These are phyloP conservation scores for Callyntrura guangdongensis DNA, from an alignment of 2,888 invertebrate species.

Conservation along the genomic window DNA sequence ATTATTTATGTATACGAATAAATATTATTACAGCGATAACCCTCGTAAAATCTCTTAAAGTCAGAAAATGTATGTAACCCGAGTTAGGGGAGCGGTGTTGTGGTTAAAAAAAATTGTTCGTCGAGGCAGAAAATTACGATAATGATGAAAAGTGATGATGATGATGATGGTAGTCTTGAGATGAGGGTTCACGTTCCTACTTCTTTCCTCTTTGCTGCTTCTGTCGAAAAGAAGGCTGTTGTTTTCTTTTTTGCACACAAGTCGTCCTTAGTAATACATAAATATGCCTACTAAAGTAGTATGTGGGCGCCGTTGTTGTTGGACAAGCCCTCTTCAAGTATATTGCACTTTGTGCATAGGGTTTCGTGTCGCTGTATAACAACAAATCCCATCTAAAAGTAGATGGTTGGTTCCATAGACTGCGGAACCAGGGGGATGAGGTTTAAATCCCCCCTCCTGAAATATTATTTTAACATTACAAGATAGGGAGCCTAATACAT, in stretches of 20 bases:
- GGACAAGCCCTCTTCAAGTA: not conserved
- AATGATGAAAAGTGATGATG: constrained; percentile 40
- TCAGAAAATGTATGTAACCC: not conserved
- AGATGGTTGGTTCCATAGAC: too few relatives aligned
- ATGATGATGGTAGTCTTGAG: constrained; percentile 23
- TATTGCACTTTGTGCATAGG: too few relatives aligned
- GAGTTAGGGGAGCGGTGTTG: not conserved
- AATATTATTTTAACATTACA: too few relatives aligned
- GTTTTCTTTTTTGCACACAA: not conserved
- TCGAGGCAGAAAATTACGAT: constrained; percentile 35
- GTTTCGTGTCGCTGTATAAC: too few relatives aligned
- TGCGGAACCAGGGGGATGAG: too few relatives aligned
- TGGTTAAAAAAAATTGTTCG: not conserved
- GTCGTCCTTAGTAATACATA: not conserved
- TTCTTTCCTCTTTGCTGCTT: not conserved
- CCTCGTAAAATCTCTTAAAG: not conserved
- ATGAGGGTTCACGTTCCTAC: constrained; percentile 25
- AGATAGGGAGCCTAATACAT: too few relatives aligned
- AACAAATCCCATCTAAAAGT: too few relatives aligned
- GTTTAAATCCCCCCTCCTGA: too few relatives aligned
- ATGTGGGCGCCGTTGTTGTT: not conserved
- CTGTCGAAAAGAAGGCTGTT: not conserved
- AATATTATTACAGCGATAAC: not conserved
- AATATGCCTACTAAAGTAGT: not conserved
- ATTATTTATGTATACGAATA: constrained; percentile 34